Conservation (phyloP, 2,113 vertebrate species). For the Takifugu flavidus region DNA sequence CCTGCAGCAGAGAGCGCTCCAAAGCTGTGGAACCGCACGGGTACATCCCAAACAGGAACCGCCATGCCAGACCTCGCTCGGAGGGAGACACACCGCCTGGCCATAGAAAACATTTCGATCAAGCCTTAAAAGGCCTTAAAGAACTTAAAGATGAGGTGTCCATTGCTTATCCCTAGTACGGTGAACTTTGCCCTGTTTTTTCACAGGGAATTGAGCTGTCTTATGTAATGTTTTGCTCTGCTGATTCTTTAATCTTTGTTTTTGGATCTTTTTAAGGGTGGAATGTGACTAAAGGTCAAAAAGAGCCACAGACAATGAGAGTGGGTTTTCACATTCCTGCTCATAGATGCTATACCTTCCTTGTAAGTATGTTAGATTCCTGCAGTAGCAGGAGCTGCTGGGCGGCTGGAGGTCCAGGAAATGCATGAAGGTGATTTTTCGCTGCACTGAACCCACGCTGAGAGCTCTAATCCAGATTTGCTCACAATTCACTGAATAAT, state of each 20-base stretch:
- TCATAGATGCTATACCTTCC: conserved; percentile 8
- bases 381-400: too few species aligned
- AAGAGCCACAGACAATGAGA: conserved; percentile 1
- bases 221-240: conserved; percentile 30
- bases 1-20: conserved; percentile 72
- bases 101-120: conserved; percentile 2
- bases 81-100: conserved; percentile 67
- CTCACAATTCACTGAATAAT: conserved; percentile 3
- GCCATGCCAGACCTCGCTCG: conserved; percentile 73
- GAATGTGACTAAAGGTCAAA: conserved; percentile 36
- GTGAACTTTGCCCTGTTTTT: conserved; percentile 33
- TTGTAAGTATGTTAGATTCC: too few species aligned
- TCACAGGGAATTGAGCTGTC: conserved; percentile 19
- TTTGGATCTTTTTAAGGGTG: conserved; percentile 2
- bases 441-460: neutral
- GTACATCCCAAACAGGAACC: conserved; percentile 79
- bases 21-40: conserved; percentile 74
- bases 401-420: too few species aligned
- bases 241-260: conserved; percentile 26
- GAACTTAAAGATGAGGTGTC: neutral
- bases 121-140: neutral
- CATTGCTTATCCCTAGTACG: neutral
- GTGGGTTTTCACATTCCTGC: conserved; percentile 37
- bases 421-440: conserved; percentile 11
- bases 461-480: neutral